Conservation (phyloP, 2,888 invertebrate genomes). For the Drosophila nr. perissopoda region DNA sequence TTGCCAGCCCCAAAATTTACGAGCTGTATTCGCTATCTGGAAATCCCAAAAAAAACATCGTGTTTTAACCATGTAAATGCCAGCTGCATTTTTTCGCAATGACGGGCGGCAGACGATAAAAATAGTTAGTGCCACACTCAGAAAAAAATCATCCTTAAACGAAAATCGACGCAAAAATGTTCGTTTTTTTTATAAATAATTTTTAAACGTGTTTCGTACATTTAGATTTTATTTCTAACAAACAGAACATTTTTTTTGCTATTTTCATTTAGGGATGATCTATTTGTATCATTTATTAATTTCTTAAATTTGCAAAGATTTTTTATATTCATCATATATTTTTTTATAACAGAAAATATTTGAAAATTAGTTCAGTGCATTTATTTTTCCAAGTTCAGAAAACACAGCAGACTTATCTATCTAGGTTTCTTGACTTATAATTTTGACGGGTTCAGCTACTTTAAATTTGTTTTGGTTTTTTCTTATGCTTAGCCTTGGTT, state of each 20-base stretch:
- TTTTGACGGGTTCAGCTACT: background rate
- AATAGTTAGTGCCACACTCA: background rate
- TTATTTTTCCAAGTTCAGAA: background rate
- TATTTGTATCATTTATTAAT: background rate
- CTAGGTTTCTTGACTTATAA: background rate
- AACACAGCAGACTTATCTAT: background rate
- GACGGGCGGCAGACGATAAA: background rate
- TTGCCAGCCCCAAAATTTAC: conserved; percentile 40
- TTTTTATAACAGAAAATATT: background rate
- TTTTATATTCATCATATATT: background rate
- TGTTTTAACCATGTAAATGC: conserved; percentile 9
- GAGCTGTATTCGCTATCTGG: conserved; percentile 13
- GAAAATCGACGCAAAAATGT: background rate
- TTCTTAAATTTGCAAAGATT: background rate
- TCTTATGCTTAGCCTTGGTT: background rate
- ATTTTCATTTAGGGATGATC: background rate
- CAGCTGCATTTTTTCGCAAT: background rate
- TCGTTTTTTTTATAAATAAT: background rate
- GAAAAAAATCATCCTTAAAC: background rate
- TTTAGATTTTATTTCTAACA: background rate
- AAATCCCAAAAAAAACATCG: background rate
- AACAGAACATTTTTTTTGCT: background rate
- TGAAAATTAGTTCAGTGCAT: background rate
- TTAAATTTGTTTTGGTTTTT: background rate
- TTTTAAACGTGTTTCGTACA: background rate